Base-by-base conservation (phyloP, 23 tunicate species). In the Styela clava region DNA sequence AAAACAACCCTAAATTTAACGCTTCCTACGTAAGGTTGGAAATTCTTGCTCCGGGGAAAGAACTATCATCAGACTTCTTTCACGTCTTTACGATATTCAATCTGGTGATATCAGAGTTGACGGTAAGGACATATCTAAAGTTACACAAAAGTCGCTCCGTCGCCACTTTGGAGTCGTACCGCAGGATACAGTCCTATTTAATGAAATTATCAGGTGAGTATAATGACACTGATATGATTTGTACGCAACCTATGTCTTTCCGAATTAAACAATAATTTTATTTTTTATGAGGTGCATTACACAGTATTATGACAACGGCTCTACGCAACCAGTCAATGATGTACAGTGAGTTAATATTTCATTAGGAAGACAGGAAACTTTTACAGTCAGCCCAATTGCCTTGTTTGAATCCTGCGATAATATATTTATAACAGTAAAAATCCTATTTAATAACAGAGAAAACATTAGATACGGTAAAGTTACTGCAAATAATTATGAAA, bases 31-130 rank as follows among this genome's bases (percentile, higher is more conserved):
- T n/a, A 31, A 93, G 98, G 98, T 94, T 21, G 98, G 98, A 3
- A 86, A 90, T 34, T 88, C 98, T 33, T 95, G 98, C 1, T 88
- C 95, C 9, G 98, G 98, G 2, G 88, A 94, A 73, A 88, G 95
- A 74, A 94, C 98, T 26, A 94, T 94, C 52, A 88, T 88, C 44
- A 90, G 98, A 18, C 70, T 94, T 19, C 85, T 94, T 9, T 84
- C 88, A 74, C 91, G 98, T 2, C 86, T 94, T 63, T 88, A 88
- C 73, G 95, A 94, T 79, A 74, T 88, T 36, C 88, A 84, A 52
- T 82, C 90, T 9, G 98, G 98, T 3, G 78, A 68, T 61, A 88
- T 94, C 63, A 79, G 69, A 34, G 26, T 94, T 32, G 98, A 88
- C 79, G 91, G 86, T n/a, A 72, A 36, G 2, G 95, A 88, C 79